Evolutionary conservation across 2,113 vertebrate species (phyloP).

Genomic region (Xiphorhynchus elegans): DNA sequence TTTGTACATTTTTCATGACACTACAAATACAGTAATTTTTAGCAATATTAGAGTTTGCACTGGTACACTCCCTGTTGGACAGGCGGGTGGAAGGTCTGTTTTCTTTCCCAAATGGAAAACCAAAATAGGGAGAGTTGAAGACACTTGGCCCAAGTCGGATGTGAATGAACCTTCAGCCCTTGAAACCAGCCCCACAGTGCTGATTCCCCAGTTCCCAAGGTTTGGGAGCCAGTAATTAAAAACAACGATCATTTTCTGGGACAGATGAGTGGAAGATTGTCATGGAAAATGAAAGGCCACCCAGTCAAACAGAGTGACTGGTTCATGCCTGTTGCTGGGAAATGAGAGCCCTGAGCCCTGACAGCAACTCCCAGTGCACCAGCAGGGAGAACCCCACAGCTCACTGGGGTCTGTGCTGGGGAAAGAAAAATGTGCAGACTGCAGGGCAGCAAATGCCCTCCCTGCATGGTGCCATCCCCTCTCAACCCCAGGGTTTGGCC

Average conservation of each 20-base stretch:
- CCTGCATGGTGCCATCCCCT: rapidly evolving
- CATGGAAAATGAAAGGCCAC: background rate
- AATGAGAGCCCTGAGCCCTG: background rate
- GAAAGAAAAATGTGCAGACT: background rate
- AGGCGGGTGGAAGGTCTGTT: background rate
- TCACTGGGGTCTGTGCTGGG: background rate
- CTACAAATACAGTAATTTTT: background rate
- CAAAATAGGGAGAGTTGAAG: background rate
- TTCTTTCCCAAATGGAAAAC: background rate
- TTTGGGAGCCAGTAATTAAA: background rate
- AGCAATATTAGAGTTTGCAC: background rate
- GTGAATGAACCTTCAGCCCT: background rate
- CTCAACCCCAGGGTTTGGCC: background rate
- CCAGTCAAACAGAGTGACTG: background rate
- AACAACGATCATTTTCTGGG: background rate
- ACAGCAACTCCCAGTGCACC: background rate
- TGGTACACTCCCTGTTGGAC: background rate
- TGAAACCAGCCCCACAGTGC: background rate
- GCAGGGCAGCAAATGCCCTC: background rate
- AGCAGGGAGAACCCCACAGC: background rate
- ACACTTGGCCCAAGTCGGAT: background rate
- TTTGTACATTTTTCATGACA: background rate
- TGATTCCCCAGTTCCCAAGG: background rate
- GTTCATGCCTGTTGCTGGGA: background rate
- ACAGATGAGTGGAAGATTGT: background rate